Base-by-base conservation (phyloP, 1,140 invertebrate genomes). In the Arion vulgaris region DNA sequence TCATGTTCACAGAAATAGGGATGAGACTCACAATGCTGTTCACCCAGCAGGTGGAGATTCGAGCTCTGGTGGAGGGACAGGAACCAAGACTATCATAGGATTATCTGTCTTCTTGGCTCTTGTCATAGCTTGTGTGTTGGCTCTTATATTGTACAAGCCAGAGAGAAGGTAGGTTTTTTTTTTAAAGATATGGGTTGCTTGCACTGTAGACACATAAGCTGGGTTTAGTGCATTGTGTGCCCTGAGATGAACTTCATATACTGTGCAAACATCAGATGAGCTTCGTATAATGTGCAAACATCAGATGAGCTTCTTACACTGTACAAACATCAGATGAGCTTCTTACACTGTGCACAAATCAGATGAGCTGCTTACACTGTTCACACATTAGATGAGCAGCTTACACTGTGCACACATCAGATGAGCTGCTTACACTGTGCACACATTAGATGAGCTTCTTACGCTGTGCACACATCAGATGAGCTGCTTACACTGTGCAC, bases 81-180 rank as follows among this genome's bases (percentile, higher is more conserved):
- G 57, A 13, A 81, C 74, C 0, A 89, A 86, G 15, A 73, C 89
- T 26, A 83, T 62, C 0, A 81, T 85, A 1, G 85, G 88, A n/a
- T 84, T 89, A 15, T 85, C 85, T 38, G 85, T 87, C 19, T 88
- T 89, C 72, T 41, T 83, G 15, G 66, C 53, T 9, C 85, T 87
- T 68, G 88, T 89, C 19, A 32, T 89, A 28, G 71, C 87, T 53
- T 89, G 89, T 87, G 26, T 89, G 2, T 57, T 89, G 28, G 81
- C 88, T 17, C 84, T 90, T 19, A 77, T 88, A 71, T 87, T 90
- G 83, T 86, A 89, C 75, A 89, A 87, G 78, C 84, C 87, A 49
- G 88, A 90, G 45, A 49, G 41, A n/a, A 51, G 38, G 41, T 45
- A 53, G 13, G 32, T 0, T 53, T 51, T 17, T 51, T 32, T n/a